A percentile compares a stretch with the other conserved stretches of the same genome.
Conservation (phyloP, 2,888 invertebrate species). For the Phrixothrix hirtus region DNA sequence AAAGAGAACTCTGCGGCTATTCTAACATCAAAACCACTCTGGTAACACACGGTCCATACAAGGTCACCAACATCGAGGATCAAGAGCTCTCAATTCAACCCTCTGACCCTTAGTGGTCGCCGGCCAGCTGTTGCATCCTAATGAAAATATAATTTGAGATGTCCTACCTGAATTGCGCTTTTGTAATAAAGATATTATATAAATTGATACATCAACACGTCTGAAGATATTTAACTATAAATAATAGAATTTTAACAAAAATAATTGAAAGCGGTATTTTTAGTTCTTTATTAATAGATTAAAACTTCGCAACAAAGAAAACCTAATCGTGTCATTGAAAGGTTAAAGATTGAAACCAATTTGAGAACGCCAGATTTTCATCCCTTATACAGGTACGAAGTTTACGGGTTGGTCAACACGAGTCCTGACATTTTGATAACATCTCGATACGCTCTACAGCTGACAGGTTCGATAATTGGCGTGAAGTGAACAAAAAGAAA, state of each 20-base stretch:
- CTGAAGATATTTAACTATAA: slow-evolving; percentile 2
- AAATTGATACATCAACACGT: slow-evolving; percentile 31
- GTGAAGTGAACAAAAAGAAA: slow-evolving; percentile 44
- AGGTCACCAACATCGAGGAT: slow-evolving; percentile 17
- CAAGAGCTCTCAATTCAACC: slow-evolving; percentile 18
- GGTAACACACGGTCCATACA: slow-evolving; percentile 8
- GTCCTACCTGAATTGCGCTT: slow-evolving; percentile 28
- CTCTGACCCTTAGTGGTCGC: slow-evolving; percentile 29
- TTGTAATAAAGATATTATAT: slow-evolving; percentile 24
- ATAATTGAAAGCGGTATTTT: slow-evolving; percentile 1
- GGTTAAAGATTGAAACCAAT: slow-evolving; percentile 18
- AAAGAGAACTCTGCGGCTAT: not conserved
- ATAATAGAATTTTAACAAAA: too few species aligned
- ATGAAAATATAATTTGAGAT: slow-evolving; percentile 37
- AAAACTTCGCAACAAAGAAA: too few species aligned
- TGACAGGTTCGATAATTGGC: slow-evolving; percentile 49
- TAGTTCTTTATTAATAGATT: too few species aligned
- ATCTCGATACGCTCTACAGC: slow-evolving; percentile 42
- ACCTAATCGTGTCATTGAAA: too few species aligned
- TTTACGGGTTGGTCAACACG: slow-evolving; percentile 21
- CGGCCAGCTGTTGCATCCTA: slow-evolving; percentile 35
- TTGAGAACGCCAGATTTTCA: slow-evolving; percentile 19
- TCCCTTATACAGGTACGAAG: slow-evolving; percentile 24
- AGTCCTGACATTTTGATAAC: slow-evolving; percentile 33
- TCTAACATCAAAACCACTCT: slow-evolving; percentile 1